phyloP scores from a whole-genome alignment of 2,888 invertebrate genomes.

The Trypoxylon attenuatum region DNA sequence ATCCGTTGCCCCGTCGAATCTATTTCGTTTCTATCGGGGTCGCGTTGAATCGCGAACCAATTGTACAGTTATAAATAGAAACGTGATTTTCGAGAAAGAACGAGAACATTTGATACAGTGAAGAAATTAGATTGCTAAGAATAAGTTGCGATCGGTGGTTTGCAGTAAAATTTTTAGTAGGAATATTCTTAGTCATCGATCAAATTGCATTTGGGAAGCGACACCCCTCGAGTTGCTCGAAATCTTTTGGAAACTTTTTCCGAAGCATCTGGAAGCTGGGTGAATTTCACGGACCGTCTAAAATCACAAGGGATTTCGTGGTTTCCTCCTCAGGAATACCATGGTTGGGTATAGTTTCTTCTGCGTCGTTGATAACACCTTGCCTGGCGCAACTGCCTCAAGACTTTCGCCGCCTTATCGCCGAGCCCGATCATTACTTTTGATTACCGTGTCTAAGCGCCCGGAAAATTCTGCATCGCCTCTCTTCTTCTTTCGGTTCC shows the following conservation, averaged over 20 bases:
- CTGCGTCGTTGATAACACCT: conserved; percentile 2
- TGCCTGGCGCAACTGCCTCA: not conserved
- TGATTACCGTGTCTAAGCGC: conserved; percentile 12
- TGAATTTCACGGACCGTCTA: conserved; percentile 13
- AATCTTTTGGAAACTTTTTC: not conserved
- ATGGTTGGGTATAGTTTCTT: not conserved
- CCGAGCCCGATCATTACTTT: conserved; percentile 12
- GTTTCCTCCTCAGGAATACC: not conserved
- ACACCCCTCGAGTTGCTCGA: not conserved
- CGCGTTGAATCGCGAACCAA: too few relatives aligned
- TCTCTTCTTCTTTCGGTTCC: not conserved
- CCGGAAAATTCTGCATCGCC: conserved; percentile 11
- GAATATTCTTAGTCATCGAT: conserved; percentile 1
- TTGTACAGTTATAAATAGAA: too few relatives aligned
- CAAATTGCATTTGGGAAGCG: too few relatives aligned
- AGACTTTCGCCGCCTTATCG: conserved; percentile 18
- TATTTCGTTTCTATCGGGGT: too few relatives aligned
- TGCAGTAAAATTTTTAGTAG: conserved; percentile 30
- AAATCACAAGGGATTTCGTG: conserved; percentile 9
- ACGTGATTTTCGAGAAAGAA: too few relatives aligned
- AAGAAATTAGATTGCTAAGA: too few relatives aligned
- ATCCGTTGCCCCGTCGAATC: too few relatives aligned
- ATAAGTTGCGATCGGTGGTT: conserved; percentile 1
- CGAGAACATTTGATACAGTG: too few relatives aligned
- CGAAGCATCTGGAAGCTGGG: not conserved